These are phyloP conservation scores for Channallabes apus DNA, from an alignment of 2,797 vertebrate species.

Conservation along the genomic window DNA sequence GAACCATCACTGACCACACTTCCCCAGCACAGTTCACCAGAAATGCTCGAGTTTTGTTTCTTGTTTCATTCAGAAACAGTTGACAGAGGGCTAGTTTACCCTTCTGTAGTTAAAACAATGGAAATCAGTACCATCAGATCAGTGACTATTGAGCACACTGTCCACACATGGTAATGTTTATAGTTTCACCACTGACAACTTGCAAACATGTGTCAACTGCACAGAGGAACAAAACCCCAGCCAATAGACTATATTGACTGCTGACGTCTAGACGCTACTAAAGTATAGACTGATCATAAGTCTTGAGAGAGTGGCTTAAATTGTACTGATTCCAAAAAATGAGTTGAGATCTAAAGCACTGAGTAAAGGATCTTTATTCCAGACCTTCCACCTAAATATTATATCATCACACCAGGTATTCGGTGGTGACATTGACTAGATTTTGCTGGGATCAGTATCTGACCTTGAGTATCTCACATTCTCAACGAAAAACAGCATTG, in stretches of 20 bases:
- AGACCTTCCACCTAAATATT: neutral
- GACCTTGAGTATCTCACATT: neutral
- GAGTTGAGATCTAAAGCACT: neutral
- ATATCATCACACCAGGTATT: neutral
- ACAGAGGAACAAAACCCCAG: neutral
- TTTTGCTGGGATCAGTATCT: neutral
- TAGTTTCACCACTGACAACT: neutral
- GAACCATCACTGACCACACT: neutral
- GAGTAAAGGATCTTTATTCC: neutral
- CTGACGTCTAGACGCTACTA: neutral
- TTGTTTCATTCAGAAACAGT: neutral
- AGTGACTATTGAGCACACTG: neutral
- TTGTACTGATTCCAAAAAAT: neutral
- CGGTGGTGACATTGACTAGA: neutral
- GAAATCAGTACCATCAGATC: slow-evolving; percentile 17
- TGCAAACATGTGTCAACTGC: neutral
- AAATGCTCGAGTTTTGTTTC: neutral
- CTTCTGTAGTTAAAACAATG: neutral
- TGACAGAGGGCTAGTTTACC: neutral
- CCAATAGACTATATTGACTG: neutral
- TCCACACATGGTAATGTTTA: neutral
- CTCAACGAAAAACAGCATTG: neutral
- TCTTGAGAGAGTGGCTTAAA: neutral
- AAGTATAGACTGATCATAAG: neutral
- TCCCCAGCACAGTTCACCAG: neutral